phyloP scores from a whole-genome alignment of 2,113 vertebrate species.

The Ammodytes dubius region DNA sequence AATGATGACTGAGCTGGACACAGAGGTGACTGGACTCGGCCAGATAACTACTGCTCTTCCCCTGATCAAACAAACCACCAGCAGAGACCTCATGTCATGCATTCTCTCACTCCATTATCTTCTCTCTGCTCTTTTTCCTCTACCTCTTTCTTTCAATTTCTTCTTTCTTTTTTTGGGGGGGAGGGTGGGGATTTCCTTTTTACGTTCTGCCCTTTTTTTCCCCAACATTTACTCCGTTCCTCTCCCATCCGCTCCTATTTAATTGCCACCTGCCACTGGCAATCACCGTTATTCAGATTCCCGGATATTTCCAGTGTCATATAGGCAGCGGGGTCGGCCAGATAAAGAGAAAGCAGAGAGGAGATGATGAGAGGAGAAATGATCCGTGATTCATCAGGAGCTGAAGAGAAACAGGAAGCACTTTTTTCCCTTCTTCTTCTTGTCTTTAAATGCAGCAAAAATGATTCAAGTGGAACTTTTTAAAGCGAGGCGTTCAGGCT shows the following conservation, averaged over 20 bases:
- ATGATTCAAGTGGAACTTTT: conserved; percentile 78
- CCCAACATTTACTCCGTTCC: conserved; percentile 34
- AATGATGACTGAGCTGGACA: conserved; percentile 75
- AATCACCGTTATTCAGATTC: conserved; percentile 71
- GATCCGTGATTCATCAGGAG: conserved; percentile 74
- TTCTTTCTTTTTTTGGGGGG: too few relatives aligned
- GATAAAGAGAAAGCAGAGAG: conserved; percentile 60
- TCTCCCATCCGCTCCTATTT: conserved; percentile 39
- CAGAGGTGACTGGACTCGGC: conserved; percentile 46
- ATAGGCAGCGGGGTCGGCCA: conserved; percentile 31
- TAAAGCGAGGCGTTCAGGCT: conserved; percentile 59
- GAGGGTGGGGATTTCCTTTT: background rate
- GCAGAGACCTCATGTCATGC: conserved; percentile 62
- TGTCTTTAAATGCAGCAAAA: conserved; percentile 64
- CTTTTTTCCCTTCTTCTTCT: background rate
- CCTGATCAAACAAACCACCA: conserved; percentile 82
- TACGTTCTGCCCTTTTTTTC: conserved; percentile 14
- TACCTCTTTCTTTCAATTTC: conserved; percentile 7
- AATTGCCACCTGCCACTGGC: conserved; percentile 71
- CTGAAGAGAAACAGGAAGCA: conserved; percentile 61
- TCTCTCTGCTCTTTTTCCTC: conserved; percentile 5
- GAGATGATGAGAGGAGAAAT: conserved; percentile 62
- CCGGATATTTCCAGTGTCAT: conserved; percentile 44
- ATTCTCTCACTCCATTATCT: conserved; percentile 48
- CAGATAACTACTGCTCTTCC: conserved; percentile 74